phyloP scores from a whole-genome alignment of 2,797 vertebrate species.

The Urosaurus nigricauda region DNA sequence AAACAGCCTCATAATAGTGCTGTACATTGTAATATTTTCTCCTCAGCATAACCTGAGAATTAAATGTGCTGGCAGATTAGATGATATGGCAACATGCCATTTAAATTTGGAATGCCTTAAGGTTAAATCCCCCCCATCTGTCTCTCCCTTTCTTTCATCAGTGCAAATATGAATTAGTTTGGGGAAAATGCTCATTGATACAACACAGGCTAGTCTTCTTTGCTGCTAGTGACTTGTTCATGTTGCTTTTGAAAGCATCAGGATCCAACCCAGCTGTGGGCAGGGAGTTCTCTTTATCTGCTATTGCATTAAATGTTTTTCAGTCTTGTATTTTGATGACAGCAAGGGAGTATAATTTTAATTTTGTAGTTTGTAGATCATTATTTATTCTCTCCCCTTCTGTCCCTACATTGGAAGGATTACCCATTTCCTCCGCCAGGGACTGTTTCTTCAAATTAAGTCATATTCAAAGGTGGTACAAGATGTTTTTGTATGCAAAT shows the following conservation, averaged over 20 bases:
- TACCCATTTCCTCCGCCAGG: neutral
- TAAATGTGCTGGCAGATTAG: constrained; percentile 10
- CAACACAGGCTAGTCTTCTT: constrained; percentile 37
- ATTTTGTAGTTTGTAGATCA: constrained; percentile 30
- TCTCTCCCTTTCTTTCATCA: constrained; percentile 52
- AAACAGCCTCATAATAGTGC: neutral
- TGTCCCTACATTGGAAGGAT: neutral
- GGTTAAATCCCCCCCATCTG: constrained; percentile 39
- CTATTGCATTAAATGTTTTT: constrained; percentile 36
- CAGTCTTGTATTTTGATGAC: constrained; percentile 46
- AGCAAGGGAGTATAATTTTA: constrained; percentile 18
- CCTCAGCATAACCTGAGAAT: constrained; percentile 34
- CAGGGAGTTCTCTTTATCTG: constrained; percentile 54
- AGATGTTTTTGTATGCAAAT: neutral
- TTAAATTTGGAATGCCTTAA: constrained; percentile 35
- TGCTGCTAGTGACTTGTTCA: constrained; percentile 61
- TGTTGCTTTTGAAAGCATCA: constrained; percentile 61
- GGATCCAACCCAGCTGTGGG: constrained; percentile 36
- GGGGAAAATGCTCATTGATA: constrained; percentile 39
- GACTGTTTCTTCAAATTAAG: constrained; percentile 27
- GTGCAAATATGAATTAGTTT: constrained; percentile 49
- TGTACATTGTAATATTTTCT: neutral
- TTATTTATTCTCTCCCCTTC: constrained; percentile 3
- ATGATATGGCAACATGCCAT: constrained; percentile 19
- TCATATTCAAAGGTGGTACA: neutral